phyloP scores from a whole-genome alignment of 2,797 vertebrate genomes.

The Catharus ustulatus region DNA sequence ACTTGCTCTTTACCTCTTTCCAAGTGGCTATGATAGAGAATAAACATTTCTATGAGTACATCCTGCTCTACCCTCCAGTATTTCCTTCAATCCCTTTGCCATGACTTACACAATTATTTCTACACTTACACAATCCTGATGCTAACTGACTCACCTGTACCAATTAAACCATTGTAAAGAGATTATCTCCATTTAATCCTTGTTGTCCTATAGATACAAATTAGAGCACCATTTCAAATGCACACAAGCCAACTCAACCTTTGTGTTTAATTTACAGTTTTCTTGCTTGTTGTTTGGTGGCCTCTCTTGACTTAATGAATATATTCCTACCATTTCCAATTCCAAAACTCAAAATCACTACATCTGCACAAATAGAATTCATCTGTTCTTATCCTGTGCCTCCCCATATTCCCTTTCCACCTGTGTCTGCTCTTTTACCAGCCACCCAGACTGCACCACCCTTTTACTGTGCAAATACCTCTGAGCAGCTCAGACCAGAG shows the following conservation, averaged over 20 bases:
- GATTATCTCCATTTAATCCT: slow-evolving; percentile 53
- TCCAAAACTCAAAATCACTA: not conserved
- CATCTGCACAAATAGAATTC: rapidly evolving
- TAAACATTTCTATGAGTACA: not conserved
- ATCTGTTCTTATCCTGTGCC: not conserved
- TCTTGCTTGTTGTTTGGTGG: not conserved
- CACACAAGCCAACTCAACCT: not conserved
- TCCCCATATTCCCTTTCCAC: not conserved
- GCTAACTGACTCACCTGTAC: slow-evolving; percentile 45
- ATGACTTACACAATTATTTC: slow-evolving; percentile 55
- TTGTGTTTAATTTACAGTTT: not conserved
- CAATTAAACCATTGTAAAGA: slow-evolving; percentile 28
- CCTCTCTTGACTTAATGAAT: not conserved
- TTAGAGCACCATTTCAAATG: slow-evolving; percentile 21
- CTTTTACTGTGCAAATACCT: not conserved
- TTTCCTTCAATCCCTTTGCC: not conserved
- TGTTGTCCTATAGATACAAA: slow-evolving; percentile 33
- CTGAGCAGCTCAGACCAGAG: not conserved
- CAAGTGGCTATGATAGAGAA: not conserved
- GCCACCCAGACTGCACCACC: not conserved
- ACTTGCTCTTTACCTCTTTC: not conserved
- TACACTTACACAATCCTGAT: not conserved
- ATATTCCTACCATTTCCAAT: not conserved
- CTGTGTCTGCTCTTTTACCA: not conserved
- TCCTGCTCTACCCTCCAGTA: not conserved